A percentile compares a stretch with the other conserved stretches of the same genome.
Conservation (phyloP, 2,113 vertebrate species). For the Hemichromis elongatus region DNA sequence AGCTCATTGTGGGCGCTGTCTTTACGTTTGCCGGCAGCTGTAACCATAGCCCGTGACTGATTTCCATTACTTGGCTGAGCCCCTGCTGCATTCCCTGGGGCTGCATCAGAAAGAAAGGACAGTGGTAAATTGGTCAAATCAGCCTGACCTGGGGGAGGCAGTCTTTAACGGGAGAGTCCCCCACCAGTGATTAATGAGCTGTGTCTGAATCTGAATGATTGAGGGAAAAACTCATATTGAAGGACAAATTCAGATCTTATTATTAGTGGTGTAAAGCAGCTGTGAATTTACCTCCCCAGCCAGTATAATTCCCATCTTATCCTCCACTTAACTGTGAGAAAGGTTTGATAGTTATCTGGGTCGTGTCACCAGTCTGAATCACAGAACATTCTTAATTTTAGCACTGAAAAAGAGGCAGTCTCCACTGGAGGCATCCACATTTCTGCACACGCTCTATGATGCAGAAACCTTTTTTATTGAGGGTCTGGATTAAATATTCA, state of each 20-base stretch:
- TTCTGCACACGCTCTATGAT: not conserved
- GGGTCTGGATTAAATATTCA: constrained; percentile 31
- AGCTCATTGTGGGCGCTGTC: constrained; percentile 90
- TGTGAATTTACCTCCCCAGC: not conserved
- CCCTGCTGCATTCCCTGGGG: constrained; percentile 66
- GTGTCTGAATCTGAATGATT: not conserved
- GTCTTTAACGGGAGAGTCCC: not conserved
- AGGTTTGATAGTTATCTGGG: not conserved
- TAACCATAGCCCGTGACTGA: constrained; percentile 86
- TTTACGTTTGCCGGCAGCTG: constrained; percentile 81
- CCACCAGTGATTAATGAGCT: constrained; percentile 30
- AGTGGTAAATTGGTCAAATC: constrained; percentile 31
- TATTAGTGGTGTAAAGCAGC: not conserved
- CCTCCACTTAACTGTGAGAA: not conserved
- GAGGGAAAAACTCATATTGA: not conserved
- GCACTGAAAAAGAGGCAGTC: not conserved
- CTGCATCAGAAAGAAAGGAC: constrained; percentile 34
- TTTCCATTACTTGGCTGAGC: constrained; percentile 77
- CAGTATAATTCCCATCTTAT: not conserved
- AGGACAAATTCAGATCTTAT: not conserved
- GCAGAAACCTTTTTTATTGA: constrained; percentile 10
- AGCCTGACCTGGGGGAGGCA: not conserved
- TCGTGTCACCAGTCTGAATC: constrained; percentile 2
- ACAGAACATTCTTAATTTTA: constrained; percentile 21
- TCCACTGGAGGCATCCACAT: not conserved